Conservation (phyloP, 2,113 vertebrate species). For the Bostrychus sinensis region DNA sequence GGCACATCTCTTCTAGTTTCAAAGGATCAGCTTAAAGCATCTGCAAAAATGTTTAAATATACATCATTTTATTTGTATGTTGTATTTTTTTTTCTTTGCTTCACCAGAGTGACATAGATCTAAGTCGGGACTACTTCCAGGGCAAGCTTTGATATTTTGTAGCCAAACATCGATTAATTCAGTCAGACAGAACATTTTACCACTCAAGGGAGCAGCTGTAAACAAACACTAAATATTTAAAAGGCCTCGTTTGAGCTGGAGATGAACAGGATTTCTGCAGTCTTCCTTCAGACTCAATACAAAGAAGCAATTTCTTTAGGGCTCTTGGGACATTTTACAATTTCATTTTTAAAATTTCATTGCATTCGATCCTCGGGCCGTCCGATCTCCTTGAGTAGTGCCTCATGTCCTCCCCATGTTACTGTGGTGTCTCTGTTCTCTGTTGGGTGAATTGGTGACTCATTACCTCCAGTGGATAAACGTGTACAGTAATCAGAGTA, state of each 20-base stretch:
- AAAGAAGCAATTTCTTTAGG: neutral
- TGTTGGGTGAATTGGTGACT: too few species aligned
- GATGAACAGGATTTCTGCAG: slow-evolving; percentile 18
- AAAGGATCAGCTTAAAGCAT: slow-evolving; percentile 31
- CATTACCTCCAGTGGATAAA: too few species aligned
- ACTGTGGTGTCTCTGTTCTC: too few species aligned
- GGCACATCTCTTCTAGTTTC: slow-evolving; percentile 27
- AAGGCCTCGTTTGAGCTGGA: slow-evolving; percentile 37
- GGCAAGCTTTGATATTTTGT: slow-evolving; percentile 46
- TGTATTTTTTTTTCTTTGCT: slow-evolving; percentile 13
- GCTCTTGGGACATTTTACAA: slow-evolving; percentile 21
- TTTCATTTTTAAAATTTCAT: neutral
- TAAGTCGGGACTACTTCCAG: slow-evolving; percentile 21
- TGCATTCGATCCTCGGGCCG: too few species aligned
- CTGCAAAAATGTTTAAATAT: slow-evolving; percentile 24
- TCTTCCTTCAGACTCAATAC: slow-evolving; percentile 6
- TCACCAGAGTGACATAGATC: neutral
- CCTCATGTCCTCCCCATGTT: too few species aligned
- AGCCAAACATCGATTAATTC: slow-evolving; percentile 41
- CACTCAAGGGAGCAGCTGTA: slow-evolving; percentile 46
- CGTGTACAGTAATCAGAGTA: too few species aligned
- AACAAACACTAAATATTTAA: slow-evolving; percentile 57
- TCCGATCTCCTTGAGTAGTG: too few species aligned
- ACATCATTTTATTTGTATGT: slow-evolving; percentile 14
- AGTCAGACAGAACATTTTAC: slow-evolving; percentile 37